Base-by-base conservation (phyloP, 2,113 vertebrate species). In the Choloepus hoffmanni region DNA sequence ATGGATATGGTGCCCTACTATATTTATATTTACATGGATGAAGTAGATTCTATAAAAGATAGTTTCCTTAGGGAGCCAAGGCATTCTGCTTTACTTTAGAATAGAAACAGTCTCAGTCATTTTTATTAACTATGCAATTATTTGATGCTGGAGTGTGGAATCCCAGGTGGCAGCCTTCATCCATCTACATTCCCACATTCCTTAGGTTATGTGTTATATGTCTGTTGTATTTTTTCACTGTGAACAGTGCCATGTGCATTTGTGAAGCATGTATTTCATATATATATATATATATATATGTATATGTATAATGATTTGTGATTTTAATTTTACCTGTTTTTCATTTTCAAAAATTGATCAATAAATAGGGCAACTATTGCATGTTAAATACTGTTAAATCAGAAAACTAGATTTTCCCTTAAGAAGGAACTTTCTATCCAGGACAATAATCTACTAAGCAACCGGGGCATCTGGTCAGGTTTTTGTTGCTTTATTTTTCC, bases 391-490 rank as follows among this genome's bases (percentile, higher is more conserved):
- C 26, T 45, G 4, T 68, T 77, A 68, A 60, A 45, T 83, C 23
- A 21, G 10, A 68, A 84, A 55, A 70, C 18, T 70, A 55, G 55
- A 24, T 58, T 36, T 74, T 60, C 26, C 13, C 13, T 24, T 70
- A 33, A 26, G 60, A 76, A 24, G 62, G 40, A 62, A 5, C 30
- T 74, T 24, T 3, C 12, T 19, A 7, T 30, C 30, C 40, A 50
- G 33, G 72, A 60, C 26, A 58, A 1, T 43, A 5, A 70, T 62
- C 21, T 70, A 19, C n/a, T 50, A 50, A 85, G 18, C 33, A 78
- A 12, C 19, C 5, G 7, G 12, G 0, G 1, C 60, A 24, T 36
- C 24, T 50, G 0, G 5, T 85, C 10, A 43, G 3, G 8, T 58
- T 85, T 55, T 36, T 26, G 33, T 70, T 26, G 5, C 1, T 70